phyloP scores from a whole-genome alignment of 2,797 vertebrate genomes.

The Yasuhikotakia modesta region DNA sequence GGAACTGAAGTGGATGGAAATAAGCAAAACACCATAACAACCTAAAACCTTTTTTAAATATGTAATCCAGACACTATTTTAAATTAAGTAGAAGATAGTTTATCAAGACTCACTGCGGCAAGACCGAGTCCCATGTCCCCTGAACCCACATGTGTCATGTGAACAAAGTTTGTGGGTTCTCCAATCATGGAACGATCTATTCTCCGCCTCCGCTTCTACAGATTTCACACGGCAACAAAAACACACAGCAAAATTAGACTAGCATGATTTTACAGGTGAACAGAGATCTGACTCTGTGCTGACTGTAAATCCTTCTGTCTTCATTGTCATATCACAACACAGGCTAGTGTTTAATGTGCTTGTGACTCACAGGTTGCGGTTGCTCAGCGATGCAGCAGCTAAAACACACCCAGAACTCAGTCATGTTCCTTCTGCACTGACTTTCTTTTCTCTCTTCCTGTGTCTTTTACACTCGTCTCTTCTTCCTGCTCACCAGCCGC shows the following conservation, averaged over 20 bases:
- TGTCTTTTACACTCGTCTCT: constrained; percentile 46
- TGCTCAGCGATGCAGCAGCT: constrained; percentile 91
- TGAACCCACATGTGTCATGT: constrained; percentile 78
- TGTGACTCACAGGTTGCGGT: constrained; percentile 84
- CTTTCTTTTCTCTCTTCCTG: constrained; percentile 71
- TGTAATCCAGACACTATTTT: neutral
- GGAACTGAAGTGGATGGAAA: too few relatives aligned
- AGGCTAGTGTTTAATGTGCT: neutral
- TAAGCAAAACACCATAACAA: too few relatives aligned
- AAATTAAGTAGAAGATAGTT: neutral
- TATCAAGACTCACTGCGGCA: constrained; percentile 69
- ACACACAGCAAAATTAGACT: neutral
- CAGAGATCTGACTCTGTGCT: neutral
- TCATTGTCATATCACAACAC: neutral
- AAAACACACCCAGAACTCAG: constrained; percentile 92
- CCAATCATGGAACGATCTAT: constrained; percentile 81
- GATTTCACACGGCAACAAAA: neutral
- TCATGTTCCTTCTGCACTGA: constrained; percentile 79
- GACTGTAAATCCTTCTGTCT: neutral
- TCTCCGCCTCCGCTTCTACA: constrained; percentile 74
- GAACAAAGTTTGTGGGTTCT: constrained; percentile 81
- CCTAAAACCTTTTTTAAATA: too few relatives aligned
- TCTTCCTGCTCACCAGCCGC: constrained; percentile 73
- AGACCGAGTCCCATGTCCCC: constrained; percentile 70
- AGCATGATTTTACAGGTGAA: neutral